Evolutionary conservation across 2,113 vertebrate species (phyloP).

Genomic region (Semnopithecus entellus): DNA sequence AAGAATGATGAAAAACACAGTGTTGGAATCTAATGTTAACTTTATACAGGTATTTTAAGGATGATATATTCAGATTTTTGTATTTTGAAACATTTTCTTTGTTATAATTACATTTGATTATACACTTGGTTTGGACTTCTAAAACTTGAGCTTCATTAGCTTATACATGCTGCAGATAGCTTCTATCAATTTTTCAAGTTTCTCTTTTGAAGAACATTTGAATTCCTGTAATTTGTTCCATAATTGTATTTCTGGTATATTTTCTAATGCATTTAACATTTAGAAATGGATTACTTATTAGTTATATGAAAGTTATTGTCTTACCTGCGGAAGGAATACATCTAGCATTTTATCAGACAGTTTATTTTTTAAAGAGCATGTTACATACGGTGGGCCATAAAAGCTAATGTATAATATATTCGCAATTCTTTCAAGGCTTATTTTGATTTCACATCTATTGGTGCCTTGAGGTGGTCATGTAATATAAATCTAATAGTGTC

Average conservation of each 20-base stretch:
- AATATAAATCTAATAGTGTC: not conserved
- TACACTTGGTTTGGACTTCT: slow-evolving; percentile 39
- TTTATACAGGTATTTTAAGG: slow-evolving; percentile 38
- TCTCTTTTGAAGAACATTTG: slow-evolving; percentile 60
- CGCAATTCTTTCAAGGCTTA: not conserved
- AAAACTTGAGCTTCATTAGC: not conserved
- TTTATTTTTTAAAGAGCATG: slow-evolving; percentile 41
- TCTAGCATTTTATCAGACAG: slow-evolving; percentile 38
- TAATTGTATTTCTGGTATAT: slow-evolving; percentile 52
- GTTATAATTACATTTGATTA: slow-evolving; percentile 19
- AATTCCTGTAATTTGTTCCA: slow-evolving; percentile 12
- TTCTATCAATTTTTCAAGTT: slow-evolving; percentile 19
- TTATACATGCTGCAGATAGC: not conserved
- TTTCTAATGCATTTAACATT: slow-evolving; percentile 47
- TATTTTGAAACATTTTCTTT: slow-evolving; percentile 17
- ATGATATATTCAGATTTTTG: not conserved
- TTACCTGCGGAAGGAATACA: slow-evolving; percentile 24
- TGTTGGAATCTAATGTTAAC: not conserved
- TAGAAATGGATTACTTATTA: slow-evolving; percentile 48
- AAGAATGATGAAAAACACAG: not conserved
- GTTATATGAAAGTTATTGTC: slow-evolving; percentile 7
- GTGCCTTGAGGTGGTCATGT: not conserved
- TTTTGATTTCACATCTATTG: slow-evolving; percentile 21
- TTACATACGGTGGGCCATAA: not conserved
- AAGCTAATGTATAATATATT: slow-evolving; percentile 11